Base-by-base conservation (phyloP, 2,888 invertebrate genomes). In the Slavum lentiscoides region DNA sequence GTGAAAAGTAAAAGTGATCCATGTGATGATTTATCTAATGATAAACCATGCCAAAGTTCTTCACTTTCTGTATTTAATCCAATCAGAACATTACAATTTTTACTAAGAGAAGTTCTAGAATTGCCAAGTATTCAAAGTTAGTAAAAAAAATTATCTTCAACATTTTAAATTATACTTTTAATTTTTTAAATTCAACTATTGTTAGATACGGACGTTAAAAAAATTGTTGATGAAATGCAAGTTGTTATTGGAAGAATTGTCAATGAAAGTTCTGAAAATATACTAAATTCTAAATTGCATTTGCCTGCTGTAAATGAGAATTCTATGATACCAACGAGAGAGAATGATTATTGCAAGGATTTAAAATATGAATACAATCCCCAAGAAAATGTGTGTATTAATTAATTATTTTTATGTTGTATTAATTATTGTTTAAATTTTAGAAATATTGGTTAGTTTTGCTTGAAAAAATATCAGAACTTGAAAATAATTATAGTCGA, bases 11-110 rank as follows among this genome's bases (percentile, higher is more conserved):
- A 80, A 15, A 58, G 72, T 72, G 58, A 72, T n/a, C 80, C 72
- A 17, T 72, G 58, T 66, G 58, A 64, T 66, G 58, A 64, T 64
- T 72, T 30, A 66, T 19, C 58, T 15, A 39, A 23, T 64, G 37
- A 17, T 53, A 64, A 72, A 30, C 2, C 19, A n/a, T 58, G 58
- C 8, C 55, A 72, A 62, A 80, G 19, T 58, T 19, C 30, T 43
- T 13, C 70, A 80, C 70, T 80, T 43, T 80, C 72, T 72, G 64
- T 80, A 39, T 64, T 80, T 21, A 80, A 80, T 80, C 80, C 80
- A 7, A 64, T 80, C 23, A 70, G 80, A 64, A 72, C 80, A 80
- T 72, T 80, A 43, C 72, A 80, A 80, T 80, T 72, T 80, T 43
- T 80, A 80, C 19, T 80, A 43, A 80, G 43, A 58, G 80, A 80